Base-by-base conservation (phyloP, 2,113 vertebrate genomes). In the Amphilophus citrinellus region DNA sequence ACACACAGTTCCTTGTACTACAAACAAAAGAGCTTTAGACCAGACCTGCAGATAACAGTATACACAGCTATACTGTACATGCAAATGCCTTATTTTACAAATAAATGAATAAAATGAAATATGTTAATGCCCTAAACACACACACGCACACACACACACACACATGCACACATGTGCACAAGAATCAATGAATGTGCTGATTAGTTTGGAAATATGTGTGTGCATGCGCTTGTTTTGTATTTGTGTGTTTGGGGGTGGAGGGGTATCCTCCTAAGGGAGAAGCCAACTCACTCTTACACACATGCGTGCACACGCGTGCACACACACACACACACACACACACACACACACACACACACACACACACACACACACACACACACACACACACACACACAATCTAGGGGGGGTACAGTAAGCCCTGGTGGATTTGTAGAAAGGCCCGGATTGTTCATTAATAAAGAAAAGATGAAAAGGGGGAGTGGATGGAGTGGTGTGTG, bases 401-500 rank as follows among this genome's bases (percentile, higher is more conserved):
- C 32, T 22, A 22, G 22, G 22, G 22, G 91, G 88, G 20, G 82
- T 57, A 93, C 87, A 77, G 80, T 90, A 91, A 94, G 85, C 87
- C 92, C 92, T 15, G 22, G 84, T 86, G 85, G 50, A 91, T 94
- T 94, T 94, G 86, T 85, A 90, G 91, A 95, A 95, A 96, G 94
- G 87, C 91, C 90, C 59, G 83, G 84, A 95, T 95, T 95, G 90
- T 96, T 96, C 94, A 95, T 95, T 96, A 86, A 79, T 93, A 95
- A 93, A 95, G 91, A 96, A 96, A 96, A 91, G 86, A 96, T 91
- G 88, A 92, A 95, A 94, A 65, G 89, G 80, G 76, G 71, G 84
- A 62, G 80, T 61, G 57, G 75, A 62, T 65, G 63, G 66, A 75
- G 71, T 66, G 73, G 22, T 22, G 22, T 22, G 22, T 22, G 22